Percentiles rank a stretch among this genome's conserved stretches.
These are phyloP conservation scores for Amia ocellicauda DNA, from an alignment of 2,113 vertebrate species.

Conservation along the genomic window DNA sequence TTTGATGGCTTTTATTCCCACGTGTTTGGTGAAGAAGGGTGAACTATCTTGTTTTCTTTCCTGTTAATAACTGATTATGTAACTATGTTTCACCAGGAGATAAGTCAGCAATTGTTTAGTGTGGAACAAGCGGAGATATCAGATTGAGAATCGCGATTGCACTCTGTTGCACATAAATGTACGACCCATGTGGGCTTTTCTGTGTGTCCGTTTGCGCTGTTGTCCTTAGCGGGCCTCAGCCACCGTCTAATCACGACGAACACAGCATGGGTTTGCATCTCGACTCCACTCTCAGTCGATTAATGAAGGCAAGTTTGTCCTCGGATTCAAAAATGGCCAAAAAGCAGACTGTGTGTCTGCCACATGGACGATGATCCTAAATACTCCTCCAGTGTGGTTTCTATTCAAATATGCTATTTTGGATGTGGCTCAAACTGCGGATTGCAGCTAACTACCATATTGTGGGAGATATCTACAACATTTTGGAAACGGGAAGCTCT, in stretches of 20 bases:
- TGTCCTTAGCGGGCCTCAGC: background rate
- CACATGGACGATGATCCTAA: background rate
- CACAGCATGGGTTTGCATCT: background rate
- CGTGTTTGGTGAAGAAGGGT: no score
- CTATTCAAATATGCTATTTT: background rate
- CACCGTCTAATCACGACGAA: background rate
- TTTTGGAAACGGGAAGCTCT: constrained; percentile 13
- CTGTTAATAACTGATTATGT: no score
- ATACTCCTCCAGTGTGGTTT: background rate
- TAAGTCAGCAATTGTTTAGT: no score
- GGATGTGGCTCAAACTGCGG: background rate
- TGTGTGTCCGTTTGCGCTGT: no score
- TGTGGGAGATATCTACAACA: background rate
- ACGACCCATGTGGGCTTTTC: background rate
- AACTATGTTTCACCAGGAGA: no score
- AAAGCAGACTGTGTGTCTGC: background rate
- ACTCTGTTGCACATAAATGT: background rate
- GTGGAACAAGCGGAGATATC: no score
- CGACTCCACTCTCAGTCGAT: background rate
- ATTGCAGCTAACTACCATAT: background rate
- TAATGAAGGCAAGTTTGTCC: background rate
- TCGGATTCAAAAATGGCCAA: background rate
- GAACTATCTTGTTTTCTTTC: no score
- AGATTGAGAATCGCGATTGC: background rate
- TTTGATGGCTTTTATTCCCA: no score